phyloP scores from a whole-genome alignment of 2,888 invertebrate genomes.

The Chromoteleia sp. region DNA sequence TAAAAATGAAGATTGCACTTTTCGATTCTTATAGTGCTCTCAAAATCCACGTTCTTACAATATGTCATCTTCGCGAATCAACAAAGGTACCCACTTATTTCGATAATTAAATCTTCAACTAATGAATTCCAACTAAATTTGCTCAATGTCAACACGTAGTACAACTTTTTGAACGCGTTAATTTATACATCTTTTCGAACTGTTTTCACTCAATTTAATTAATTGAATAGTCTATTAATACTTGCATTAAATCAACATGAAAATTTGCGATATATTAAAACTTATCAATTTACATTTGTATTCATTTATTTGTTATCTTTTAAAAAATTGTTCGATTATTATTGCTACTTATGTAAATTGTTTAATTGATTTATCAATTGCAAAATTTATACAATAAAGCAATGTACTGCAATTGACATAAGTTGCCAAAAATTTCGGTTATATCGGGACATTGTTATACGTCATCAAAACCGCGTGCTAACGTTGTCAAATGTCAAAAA shows the following conservation, averaged over 20 bases:
- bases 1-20: too few relatives aligned
- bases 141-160: neutral
- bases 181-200: neutral
- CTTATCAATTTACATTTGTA: too few relatives aligned
- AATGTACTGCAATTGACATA: neutral
- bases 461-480: constrained; percentile 33
- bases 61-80: constrained; percentile 40
- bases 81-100: constrained; percentile 42
- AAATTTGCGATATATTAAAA: neutral
- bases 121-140: neutral
- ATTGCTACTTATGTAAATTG: too few relatives aligned
- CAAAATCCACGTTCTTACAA: constrained; percentile 30
- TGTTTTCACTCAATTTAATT: neutral
- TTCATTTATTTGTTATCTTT: too few relatives aligned
- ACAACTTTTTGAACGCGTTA: neutral
- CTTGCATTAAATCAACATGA: neutral
- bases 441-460: constrained; percentile 35
- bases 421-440: constrained; percentile 50
- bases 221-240: neutral
- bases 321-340: too few relatives aligned
- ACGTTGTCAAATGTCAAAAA: constrained; percentile 61
- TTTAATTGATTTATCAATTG: neutral
- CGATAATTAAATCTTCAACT: neutral
- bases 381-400: neutral
- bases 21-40: constrained; percentile 40